Evolutionary conservation across 2,797 vertebrate genomes (phyloP).

Genomic region (Alosa sapidissima): DNA sequence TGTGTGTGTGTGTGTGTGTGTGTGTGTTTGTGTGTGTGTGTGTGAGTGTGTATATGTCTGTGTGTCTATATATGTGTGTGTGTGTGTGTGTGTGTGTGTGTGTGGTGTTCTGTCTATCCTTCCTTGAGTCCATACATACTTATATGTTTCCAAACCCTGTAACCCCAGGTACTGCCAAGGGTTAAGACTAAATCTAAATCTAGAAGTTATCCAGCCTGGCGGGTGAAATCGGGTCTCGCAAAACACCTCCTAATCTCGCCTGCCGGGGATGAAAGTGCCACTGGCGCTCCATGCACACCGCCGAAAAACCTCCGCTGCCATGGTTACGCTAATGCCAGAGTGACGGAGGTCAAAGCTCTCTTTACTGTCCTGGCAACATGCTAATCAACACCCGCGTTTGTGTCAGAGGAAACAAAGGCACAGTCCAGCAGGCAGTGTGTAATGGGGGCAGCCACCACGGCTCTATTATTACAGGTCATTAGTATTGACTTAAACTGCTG

Average conservation of each 20-base stretch:
- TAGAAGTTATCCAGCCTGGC: slow-evolving; percentile 53
- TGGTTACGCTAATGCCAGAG: slow-evolving; percentile 54
- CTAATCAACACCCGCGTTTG: slow-evolving; percentile 44
- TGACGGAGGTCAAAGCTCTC: slow-evolving; percentile 50
- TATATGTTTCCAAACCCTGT: neutral
- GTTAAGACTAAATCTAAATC: slow-evolving; percentile 54
- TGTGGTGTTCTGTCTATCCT: no score
- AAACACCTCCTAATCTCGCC: slow-evolving; percentile 60
- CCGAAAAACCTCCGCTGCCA: slow-evolving; percentile 38
- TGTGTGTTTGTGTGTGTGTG: slow-evolving; percentile 3
- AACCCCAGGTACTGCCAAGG: slow-evolving; percentile 10
- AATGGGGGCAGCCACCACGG: slow-evolving; percentile 22
- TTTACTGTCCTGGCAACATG: slow-evolving; percentile 47
- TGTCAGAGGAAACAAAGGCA: slow-evolving; percentile 44
- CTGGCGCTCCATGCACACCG: neutral
- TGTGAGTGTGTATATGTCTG: neutral
- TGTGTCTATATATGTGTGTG: no score
- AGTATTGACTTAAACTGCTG: slow-evolving; percentile 38
- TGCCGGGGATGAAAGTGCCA: slow-evolving; percentile 49
- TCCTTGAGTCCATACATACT: no score
- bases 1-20: neutral
- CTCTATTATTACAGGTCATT: slow-evolving; percentile 59
- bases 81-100: neutral
- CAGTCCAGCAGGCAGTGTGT: neutral
- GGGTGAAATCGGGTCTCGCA: slow-evolving; percentile 55